Percentiles rank a stretch among this genome's conserved stretches.
These are phyloP conservation scores for Drosophila ironensis DNA, from an alignment of 1,140 invertebrate species.

Conservation along the genomic window DNA sequence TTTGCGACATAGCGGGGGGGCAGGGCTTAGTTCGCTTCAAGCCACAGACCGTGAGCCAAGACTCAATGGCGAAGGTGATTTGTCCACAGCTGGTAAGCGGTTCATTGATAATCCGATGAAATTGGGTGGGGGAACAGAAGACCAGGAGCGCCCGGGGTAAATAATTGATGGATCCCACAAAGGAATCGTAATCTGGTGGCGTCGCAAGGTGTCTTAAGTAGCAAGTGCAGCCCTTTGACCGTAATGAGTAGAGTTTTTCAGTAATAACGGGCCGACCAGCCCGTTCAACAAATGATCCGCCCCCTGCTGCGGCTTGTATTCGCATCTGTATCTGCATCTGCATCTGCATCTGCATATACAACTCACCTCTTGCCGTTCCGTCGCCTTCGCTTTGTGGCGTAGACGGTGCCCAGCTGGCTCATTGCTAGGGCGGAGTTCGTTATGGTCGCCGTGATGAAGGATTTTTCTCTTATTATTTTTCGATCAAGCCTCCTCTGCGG, in stretches of 20 bases:
- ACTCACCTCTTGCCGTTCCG: conserved; percentile 96
- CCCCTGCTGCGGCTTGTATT: conserved; percentile 25
- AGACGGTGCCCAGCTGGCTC: conserved; percentile 96
- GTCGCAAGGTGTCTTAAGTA: conserved; percentile 26
- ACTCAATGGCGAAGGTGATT: conserved; percentile 26
- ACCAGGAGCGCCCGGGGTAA: conserved; percentile 45
- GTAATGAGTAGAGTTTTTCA: conserved; percentile 74
- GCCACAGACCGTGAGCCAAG: not conserved
- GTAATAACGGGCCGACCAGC: conserved; percentile 40
- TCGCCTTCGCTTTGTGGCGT: conserved; percentile 95
- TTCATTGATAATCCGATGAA: conserved; percentile 48
- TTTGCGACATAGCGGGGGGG: conserved; percentile 21
- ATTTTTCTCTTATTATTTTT: conserved; percentile 57
- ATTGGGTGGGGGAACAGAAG: conserved; percentile 1
- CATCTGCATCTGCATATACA: conserved; percentile 36
- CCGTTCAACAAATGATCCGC: conserved; percentile 13
- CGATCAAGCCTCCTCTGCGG: conserved; percentile 13
- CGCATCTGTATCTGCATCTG: conserved; percentile 13
- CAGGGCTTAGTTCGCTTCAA: too few relatives aligned
- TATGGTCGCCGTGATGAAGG: conserved; percentile 82
- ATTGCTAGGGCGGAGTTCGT: conserved; percentile 83
- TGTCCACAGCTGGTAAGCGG: conserved; percentile 38
- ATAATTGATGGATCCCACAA: conserved; percentile 55
- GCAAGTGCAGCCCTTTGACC: conserved; percentile 36
- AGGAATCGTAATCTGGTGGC: conserved; percentile 50